Percentiles rank a stretch among this genome's conserved stretches.
Conservation (phyloP, 1,140 invertebrate species). For the Pissodes strobi region DNA sequence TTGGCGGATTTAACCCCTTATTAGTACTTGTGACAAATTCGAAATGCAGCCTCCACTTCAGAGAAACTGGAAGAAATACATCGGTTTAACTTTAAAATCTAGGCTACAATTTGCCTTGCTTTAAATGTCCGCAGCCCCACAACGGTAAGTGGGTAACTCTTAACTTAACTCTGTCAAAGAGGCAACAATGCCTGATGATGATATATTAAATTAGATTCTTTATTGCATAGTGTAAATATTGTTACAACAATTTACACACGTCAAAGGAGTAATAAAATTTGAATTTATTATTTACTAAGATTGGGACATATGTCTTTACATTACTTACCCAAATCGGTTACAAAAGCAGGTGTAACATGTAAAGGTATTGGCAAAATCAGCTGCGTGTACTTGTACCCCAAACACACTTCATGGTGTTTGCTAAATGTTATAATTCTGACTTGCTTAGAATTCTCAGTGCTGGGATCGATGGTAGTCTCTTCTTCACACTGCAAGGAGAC, state of each 20-base stretch:
- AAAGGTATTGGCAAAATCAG: constrained; percentile 91
- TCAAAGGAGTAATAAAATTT: too few relatives aligned
- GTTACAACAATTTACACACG: background rate
- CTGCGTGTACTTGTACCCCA: constrained; percentile 85
- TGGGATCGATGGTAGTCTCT: constrained; percentile 59
- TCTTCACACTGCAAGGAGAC: constrained; percentile 91
- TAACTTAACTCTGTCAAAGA: too few relatives aligned
- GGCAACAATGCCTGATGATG: too few relatives aligned
- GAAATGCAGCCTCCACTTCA: constrained; percentile 94
- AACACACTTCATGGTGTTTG: constrained; percentile 90
- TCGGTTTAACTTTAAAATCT: too few relatives aligned
- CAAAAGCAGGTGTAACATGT: constrained; percentile 91
- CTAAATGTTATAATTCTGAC: constrained; percentile 67
- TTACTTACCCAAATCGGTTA: constrained; percentile 79
- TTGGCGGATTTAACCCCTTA: constrained; percentile 61
- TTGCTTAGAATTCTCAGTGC: constrained; percentile 56
- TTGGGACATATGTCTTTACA: too few relatives aligned
- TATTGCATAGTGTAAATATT: background rate
- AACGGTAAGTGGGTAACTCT: too few relatives aligned
- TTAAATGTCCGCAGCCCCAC: too few relatives aligned
- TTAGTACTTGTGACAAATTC: constrained; percentile 88
- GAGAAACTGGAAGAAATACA: constrained; percentile 66
- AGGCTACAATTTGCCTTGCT: too few relatives aligned
- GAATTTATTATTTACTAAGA: too few relatives aligned
- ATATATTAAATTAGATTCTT: too few relatives aligned